phyloP scores from a whole-genome alignment of 2,888 invertebrate genomes.

The Diogma glabrata region DNA sequence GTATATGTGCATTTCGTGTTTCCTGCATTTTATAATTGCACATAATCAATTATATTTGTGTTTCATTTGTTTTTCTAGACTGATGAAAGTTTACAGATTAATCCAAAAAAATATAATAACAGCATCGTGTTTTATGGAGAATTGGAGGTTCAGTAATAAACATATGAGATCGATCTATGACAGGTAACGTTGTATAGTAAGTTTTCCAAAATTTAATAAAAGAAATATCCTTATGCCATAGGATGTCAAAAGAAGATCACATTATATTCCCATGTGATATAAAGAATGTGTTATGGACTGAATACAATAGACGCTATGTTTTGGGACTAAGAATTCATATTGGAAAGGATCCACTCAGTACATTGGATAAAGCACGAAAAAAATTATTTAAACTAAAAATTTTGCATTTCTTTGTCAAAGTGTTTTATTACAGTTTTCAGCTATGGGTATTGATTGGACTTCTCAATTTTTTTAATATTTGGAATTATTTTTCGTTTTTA shows the following conservation, averaged over 20 bases:
- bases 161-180: slow-evolving; percentile 20
- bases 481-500: too few species aligned
- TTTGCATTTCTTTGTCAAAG: slow-evolving; percentile 11
- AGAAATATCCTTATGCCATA: neutral
- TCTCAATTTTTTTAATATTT: too few species aligned
- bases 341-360: slow-evolving; percentile 15
- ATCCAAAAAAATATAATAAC: slow-evolving; percentile 19
- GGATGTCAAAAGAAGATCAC: slow-evolving; percentile 21
- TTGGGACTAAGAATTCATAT: slow-evolving; percentile 19
- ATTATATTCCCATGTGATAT: slow-evolving; percentile 21
- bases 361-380: slow-evolving; percentile 5
- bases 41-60: too few species aligned
- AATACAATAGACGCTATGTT: slow-evolving; percentile 17
- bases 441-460: too few species aligned
- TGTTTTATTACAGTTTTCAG: slow-evolving; percentile 13
- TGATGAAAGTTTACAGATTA: slow-evolving; percentile 21
- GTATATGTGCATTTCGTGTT: neutral
- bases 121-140: slow-evolving; percentile 20
- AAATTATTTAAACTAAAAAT: slow-evolving; percentile 11
- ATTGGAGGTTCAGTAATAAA: slow-evolving; percentile 19
- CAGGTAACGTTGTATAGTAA: slow-evolving; percentile 11
- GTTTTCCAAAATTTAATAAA: neutral
- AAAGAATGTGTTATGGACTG: slow-evolving; percentile 12
- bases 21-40: neutral
- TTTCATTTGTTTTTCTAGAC: too few species aligned